Conservation (phyloP, 2,113 vertebrate genomes). For the Pao palembangensis region DNA sequence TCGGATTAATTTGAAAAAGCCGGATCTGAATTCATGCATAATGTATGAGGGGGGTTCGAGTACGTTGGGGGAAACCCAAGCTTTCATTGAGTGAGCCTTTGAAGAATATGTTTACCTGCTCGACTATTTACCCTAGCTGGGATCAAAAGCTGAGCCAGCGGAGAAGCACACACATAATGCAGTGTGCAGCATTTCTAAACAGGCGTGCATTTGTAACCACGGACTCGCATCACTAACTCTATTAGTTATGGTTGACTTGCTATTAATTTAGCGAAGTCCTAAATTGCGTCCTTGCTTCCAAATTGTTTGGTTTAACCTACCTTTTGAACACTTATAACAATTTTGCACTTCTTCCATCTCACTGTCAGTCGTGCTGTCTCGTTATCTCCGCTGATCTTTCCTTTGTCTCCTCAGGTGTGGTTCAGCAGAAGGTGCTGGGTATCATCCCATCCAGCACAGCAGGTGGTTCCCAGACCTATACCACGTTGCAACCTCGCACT, state of each 20-base stretch:
- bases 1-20: conserved; percentile 45
- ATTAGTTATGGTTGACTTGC: conserved; percentile 1
- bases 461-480: conserved; percentile 85
- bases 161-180: conserved; percentile 50
- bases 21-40: conserved; percentile 55
- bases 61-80: conserved; percentile 60
- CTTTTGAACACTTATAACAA: background rate
- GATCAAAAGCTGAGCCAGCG: conserved; percentile 57
- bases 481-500: conserved; percentile 92
- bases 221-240: conserved; percentile 31
- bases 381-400: background rate
- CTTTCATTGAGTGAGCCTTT: conserved; percentile 62
- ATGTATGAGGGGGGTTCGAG: conserved; percentile 59
- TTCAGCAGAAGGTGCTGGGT: conserved; percentile 94
- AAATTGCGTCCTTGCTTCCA: too few species aligned
- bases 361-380: background rate
- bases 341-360: background rate
- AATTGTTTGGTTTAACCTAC: too few species aligned
- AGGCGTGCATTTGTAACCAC: conserved; percentile 20
- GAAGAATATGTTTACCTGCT: conserved; percentile 66
- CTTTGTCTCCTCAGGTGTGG: conserved; percentile 60
- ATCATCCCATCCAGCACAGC: conserved; percentile 91
- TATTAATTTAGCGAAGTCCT: too few species aligned
- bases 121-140: conserved; percentile 59
- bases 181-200: conserved; percentile 32